Evolutionary conservation across 2,113 vertebrate genomes (phyloP), one percentile per base, ranked within the genome.

Genomic region (Pionites leucogaster): DNA sequence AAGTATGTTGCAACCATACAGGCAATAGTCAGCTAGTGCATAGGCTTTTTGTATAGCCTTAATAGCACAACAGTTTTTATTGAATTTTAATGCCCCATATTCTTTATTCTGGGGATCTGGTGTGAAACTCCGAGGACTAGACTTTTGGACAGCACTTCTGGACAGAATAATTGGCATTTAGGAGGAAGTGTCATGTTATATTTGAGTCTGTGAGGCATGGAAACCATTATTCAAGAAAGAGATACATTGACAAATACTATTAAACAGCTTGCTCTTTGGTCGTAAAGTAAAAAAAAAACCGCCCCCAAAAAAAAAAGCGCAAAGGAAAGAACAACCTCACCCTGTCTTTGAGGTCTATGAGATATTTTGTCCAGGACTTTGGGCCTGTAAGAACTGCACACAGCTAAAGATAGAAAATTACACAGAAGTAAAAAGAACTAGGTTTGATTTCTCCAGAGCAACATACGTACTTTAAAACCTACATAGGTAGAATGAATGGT

Each of bases 191-290:
- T 83, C 85, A 71, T 75, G 57, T 92, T 92, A 33, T 81, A 72
- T 92, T 91, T 89, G 86, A 82, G 22, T 68, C 62, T 64, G 41
- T 3, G 7, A 95, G 69, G 69, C 39, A 86, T 68, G 74, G 83
- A 93, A 95, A 83, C 42, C 18, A 91, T 95, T 95, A 93, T 50
- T 81, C 14, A 63, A 88, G 82, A 60, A 55, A 74, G 23, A 71
- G 23, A 82, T 81, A n/a, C 7, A 4, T 16, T 42, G 46, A 70
- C 50, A 83, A 81, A 81, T 53, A 27, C 7, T 16, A 70, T 77
- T 78, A 86, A 94, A 49, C 23, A 83, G 13, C 39, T 83, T 75
- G 39, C 16, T 90, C 60, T 75, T 82, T 79, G 17, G 23, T 67
- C 23, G 13, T 70, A 31, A 59, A 57, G 59, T 59, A 8, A 22